Base-by-base conservation (phyloP, 2,888 invertebrate species). In the Falcaria lacertinaria region DNA sequence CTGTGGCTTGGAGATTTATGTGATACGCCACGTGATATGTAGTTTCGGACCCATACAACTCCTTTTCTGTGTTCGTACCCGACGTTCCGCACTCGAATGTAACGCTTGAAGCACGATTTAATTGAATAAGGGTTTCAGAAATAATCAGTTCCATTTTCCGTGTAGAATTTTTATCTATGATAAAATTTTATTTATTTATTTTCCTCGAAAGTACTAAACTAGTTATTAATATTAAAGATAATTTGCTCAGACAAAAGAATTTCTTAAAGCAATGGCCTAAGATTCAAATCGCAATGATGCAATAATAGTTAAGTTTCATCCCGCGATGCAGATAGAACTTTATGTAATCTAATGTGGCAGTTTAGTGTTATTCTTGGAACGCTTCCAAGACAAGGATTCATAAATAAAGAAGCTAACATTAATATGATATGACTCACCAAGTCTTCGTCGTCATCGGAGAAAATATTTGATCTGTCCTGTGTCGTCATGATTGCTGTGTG, bases 391-490 rank as follows among this genome's bases (percentile, higher is more conserved):
- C 60, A 69, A 65, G 69, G 76, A 75, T 61, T 54, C 63, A 71
- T 74, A 69, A 47, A 63, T 72, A 74, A 73, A 41, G 33, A 42
- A 22, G 13, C 13, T 37, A 37, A 37, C 8, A 13, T 22, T 13
- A 37, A 13, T 1, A 28, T 45, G 38, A 49, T 48, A 48, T 42
- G 54, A 64, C 86, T 74, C 59, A 88, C 88, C 86, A 89, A 64
- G 48, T 89, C 88, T 69, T 89, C 88, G 56, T 87, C 86, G 51
- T 86, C 84, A 54, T 88, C 88, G 19, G 83, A 57, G 60, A 88
- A 86, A 64, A 88, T 85, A 47, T 87, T 88, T 40, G 74, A 79
- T 59, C 82, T 68, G 41, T 88, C 87, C 69, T 80, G 81, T 50
- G 78, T 69, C 70, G 87, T 85, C 88, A 89, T 89, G 61, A 70